A percentile compares a stretch with the other conserved stretches of the same genome.
phyloP scores from a whole-genome alignment of 2,113 vertebrate species.

The Muntiacus reevesi region DNA sequence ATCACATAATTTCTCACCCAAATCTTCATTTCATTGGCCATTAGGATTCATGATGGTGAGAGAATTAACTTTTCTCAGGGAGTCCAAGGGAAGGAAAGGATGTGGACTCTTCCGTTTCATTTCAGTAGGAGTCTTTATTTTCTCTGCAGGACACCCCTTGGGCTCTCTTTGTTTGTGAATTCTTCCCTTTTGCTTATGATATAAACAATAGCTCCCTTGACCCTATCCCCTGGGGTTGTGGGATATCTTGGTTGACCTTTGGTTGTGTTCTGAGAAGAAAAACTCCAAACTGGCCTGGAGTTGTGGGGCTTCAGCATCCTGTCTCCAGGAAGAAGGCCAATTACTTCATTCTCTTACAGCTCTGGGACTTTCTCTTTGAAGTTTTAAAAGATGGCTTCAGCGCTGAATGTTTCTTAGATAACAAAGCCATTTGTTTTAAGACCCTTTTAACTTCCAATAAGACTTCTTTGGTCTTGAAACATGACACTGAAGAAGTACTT shows the following conservation, averaged over 20 bases:
- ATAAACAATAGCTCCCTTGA: not conserved
- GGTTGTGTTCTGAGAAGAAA: not conserved
- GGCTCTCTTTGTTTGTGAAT: not conserved
- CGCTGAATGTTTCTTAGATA: not conserved
- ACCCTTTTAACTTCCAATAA: not conserved
- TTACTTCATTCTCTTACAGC: not conserved
- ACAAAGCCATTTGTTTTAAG: not conserved
- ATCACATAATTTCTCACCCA: not conserved
- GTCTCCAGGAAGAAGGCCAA: not conserved
- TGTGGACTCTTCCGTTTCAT: not conserved
- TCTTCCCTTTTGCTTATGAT: not conserved
- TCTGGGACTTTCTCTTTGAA: not conserved
- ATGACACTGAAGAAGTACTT: not conserved
- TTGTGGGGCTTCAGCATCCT: not conserved
- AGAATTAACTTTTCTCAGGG: not conserved
- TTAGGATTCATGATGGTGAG: not conserved
- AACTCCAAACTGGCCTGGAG: not conserved
- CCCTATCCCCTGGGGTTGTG: not conserved
- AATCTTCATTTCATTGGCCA: not conserved
- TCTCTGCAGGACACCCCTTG: not conserved
- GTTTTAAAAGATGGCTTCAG: not conserved
- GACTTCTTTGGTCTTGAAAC: not conserved
- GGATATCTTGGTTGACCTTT: not conserved
- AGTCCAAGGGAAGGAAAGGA: not conserved
- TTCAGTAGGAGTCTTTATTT: slow-evolving; percentile 10